These are phyloP conservation scores for Arctopsyche grandis DNA, from an alignment of 1,140 invertebrate genomes.

Conservation along the genomic window DNA sequence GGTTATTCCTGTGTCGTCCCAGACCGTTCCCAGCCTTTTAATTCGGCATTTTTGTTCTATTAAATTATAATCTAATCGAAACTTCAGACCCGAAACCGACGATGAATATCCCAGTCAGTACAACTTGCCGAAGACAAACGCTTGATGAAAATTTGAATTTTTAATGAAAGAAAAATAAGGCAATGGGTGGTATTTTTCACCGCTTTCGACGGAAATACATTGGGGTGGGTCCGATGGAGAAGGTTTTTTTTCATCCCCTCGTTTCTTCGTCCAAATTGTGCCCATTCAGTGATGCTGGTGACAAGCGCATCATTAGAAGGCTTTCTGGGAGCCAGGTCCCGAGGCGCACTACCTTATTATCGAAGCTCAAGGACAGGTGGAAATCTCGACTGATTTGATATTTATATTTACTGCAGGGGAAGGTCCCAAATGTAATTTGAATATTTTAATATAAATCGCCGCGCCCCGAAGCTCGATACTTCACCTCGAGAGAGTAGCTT, in stretches of 20 bases:
- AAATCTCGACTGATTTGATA: slow-evolving; percentile 41
- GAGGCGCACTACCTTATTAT: not conserved
- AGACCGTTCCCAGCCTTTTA: too few species aligned
- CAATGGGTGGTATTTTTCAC: too few species aligned
- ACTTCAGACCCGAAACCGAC: not conserved
- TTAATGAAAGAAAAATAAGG: not conserved
- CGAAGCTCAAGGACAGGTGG: slow-evolving; percentile 30
- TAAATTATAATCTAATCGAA: too few species aligned
- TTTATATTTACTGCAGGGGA: slow-evolving; percentile 39
- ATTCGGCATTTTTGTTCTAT: too few species aligned
- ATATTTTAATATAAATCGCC: slow-evolving; percentile 44
- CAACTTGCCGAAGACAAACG: not conserved
- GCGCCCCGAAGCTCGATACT: slow-evolving; percentile 5
- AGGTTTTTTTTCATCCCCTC: slow-evolving; percentile 1
- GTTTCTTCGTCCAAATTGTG: slow-evolving; percentile 6
- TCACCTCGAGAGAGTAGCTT: not conserved
- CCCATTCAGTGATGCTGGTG: slow-evolving; percentile 5
- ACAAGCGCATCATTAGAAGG: slow-evolving; percentile 48
- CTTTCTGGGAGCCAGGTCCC: slow-evolving; percentile 32
- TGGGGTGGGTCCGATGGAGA: not conserved
- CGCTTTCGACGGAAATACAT: too few species aligned
- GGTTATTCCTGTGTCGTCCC: too few species aligned
- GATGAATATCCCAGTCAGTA: not conserved
- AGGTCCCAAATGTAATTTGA: slow-evolving; percentile 35
- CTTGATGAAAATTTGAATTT: slow-evolving; percentile 37